A percentile compares a stretch with the other conserved stretches of the same genome.
Evolutionary conservation across 2,797 vertebrate species (phyloP).

Genomic region (Myotis vivesi): DNA sequence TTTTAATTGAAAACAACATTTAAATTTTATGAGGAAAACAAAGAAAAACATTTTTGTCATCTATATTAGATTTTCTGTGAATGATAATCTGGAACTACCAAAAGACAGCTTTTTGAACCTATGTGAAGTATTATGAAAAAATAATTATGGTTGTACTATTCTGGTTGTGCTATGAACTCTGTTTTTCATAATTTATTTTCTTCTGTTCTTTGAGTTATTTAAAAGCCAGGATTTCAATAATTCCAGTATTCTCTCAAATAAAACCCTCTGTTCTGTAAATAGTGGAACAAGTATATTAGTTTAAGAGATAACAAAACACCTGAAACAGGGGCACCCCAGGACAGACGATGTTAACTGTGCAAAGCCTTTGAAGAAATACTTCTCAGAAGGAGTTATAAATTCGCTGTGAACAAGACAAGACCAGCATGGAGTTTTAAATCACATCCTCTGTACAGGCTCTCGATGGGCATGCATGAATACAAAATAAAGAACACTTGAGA

Average conservation of each 20-base stretch:
- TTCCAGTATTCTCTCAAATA: background rate
- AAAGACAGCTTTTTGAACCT: background rate
- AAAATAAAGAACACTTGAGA: conserved; percentile 16
- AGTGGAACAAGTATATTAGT: conserved; percentile 40
- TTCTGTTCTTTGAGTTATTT: conserved; percentile 44
- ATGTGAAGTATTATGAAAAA: conserved; percentile 58
- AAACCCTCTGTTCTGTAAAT: background rate
- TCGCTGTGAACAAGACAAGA: conserved; percentile 52
- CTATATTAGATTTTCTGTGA: conserved; percentile 39
- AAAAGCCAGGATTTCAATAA: conserved; percentile 54
- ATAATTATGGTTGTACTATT: conserved; percentile 13
- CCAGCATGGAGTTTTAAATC: conserved; percentile 60
- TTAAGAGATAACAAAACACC: conserved; percentile 45
- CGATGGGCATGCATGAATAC: background rate
- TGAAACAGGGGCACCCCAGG: background rate
- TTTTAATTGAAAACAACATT: conserved; percentile 42
- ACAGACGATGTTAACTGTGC: conserved; percentile 19
- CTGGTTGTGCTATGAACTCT: conserved; percentile 43
- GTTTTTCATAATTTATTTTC: conserved; percentile 62
- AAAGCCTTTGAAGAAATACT: conserved; percentile 46
- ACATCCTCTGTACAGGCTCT: background rate
- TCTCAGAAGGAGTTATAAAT: conserved; percentile 53
- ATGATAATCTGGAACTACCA: conserved; percentile 16
- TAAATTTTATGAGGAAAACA: conserved; percentile 54
- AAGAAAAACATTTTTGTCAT: conserved; percentile 13